Base-by-base conservation (phyloP, 2,113 vertebrate genomes). In the Ivindomyrus marchei region DNA sequence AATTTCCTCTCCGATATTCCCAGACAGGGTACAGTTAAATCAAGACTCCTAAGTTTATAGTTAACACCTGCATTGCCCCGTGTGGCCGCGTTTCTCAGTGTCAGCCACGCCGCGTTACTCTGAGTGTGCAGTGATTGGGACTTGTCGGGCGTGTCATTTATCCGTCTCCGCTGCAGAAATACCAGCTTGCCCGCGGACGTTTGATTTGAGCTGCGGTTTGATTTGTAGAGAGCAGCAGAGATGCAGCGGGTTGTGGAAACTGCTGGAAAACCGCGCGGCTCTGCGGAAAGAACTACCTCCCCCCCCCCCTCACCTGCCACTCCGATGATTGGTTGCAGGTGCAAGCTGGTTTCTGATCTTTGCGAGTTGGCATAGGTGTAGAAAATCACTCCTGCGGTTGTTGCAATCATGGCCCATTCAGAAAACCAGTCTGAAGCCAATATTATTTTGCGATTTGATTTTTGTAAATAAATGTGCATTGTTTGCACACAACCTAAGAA, bases 301-400 rank as follows among this genome's bases (percentile, higher is more conserved):
- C 93, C 93, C 93, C 93, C 93, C 92, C 94, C 95, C 95, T 95
- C 95, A 95, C 96, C 95, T 96, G 93, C 93, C 94, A 45, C 15
- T 89, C 88, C 31, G 85, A 89, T 97, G 96, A 97, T 97, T 97
- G 95, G 94, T 95, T 96, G 96, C 97, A 97, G 97, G 95, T 97
- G 95, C 93, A 94, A 94, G 90, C 93, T 91, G 52, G 93, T 94
- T 94, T 93, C 92, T 95, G 96, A 95, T 94, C 94, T 93, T 94
- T 94, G 94, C 93, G 92, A 95, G 94, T 10, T 17, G 19, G 47
- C 70, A 36, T 52, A 77, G 27, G 21, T 19, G 87, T 50, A 36
- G 50, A 52, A 83, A 66, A 31, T 19, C n/a, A 86, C 39, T 49
- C 11, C 19, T 5, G 36, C 56, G 39, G 84, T 66, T 87, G 53